Evolutionary conservation across 2,888 invertebrate species (phyloP).

Genomic region (Himalopsyche japonica): DNA sequence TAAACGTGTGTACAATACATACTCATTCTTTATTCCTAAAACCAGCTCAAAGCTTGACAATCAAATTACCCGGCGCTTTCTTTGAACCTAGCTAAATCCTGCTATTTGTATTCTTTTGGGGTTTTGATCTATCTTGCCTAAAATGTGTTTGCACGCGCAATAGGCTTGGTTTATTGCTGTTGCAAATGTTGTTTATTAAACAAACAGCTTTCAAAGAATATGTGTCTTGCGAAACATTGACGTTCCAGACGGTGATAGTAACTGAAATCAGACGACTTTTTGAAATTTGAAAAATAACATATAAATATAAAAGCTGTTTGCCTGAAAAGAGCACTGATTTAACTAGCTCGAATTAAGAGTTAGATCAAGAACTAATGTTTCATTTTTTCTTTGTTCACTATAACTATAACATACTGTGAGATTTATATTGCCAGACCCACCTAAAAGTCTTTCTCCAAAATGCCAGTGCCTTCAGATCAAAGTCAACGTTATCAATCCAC

Average conservation of each 20-base stretch:
- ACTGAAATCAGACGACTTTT: not conserved
- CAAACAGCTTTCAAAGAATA: not conserved
- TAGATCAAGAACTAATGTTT: too few relatives aligned
- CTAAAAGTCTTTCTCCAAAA: too few relatives aligned
- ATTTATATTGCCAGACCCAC: too few relatives aligned
- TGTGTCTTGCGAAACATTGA: not conserved
- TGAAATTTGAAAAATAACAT: not conserved
- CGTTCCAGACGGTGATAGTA: not conserved
- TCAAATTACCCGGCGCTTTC: not conserved
- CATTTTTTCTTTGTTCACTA: too few relatives aligned
- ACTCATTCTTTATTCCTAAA: not conserved
- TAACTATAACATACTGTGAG: too few relatives aligned
- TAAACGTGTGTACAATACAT: not conserved
- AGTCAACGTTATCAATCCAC: too few relatives aligned
- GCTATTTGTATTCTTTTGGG: not conserved
- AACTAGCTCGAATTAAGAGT: too few relatives aligned
- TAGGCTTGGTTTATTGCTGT: not conserved
- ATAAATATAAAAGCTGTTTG: too few relatives aligned
- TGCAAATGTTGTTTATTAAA: not conserved
- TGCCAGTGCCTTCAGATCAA: too few relatives aligned
- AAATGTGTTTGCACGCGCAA: not conserved
- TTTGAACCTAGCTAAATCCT: not conserved
- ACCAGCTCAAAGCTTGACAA: not conserved
- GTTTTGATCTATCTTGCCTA: not conserved
- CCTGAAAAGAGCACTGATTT: too few relatives aligned